Evolutionary conservation across 2,797 vertebrate genomes (phyloP).

Genomic region (Darevskia mixta): DNA sequence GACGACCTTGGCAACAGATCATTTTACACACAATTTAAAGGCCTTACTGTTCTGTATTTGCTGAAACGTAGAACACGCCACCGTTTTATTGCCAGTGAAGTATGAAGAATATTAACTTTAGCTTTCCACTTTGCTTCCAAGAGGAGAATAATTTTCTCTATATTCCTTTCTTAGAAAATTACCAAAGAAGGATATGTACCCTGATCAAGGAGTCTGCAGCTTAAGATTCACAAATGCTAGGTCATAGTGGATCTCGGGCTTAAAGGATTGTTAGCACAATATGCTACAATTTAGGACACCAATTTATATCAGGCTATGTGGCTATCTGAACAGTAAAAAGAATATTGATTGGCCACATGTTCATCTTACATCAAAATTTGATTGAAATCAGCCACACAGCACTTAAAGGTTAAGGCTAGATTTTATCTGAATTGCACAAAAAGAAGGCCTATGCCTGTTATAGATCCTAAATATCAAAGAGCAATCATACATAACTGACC

Average conservation of each 20-base stretch:
- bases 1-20: conserved; percentile 26
- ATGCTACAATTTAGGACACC: neutral
- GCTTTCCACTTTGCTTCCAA: neutral
- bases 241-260: neutral
- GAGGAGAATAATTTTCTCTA: neutral
- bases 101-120: conserved; percentile 48
- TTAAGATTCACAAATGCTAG: conserved; percentile 13
- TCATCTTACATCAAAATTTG: neutral
- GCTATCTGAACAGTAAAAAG: neutral
- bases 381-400: neutral
- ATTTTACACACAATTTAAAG: conserved; percentile 25
- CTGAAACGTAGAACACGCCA: conserved; percentile 35
- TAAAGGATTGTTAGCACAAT: neutral
- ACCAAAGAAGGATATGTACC: neutral
- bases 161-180: conserved; percentile 30
- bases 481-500: neutral
- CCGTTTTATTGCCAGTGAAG: conserved; percentile 48
- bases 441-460: neutral
- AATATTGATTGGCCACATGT: neutral
- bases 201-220: conserved; percentile 14
- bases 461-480: neutral
- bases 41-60: conserved; percentile 50
- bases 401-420: neutral
- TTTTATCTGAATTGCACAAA: neutral
- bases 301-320: neutral